Evolutionary conservation across 64 coral and sea anemone genomes (phyloP), one percentile per base, ranked within the genome.

Genomic region (Porites lutea): DNA sequence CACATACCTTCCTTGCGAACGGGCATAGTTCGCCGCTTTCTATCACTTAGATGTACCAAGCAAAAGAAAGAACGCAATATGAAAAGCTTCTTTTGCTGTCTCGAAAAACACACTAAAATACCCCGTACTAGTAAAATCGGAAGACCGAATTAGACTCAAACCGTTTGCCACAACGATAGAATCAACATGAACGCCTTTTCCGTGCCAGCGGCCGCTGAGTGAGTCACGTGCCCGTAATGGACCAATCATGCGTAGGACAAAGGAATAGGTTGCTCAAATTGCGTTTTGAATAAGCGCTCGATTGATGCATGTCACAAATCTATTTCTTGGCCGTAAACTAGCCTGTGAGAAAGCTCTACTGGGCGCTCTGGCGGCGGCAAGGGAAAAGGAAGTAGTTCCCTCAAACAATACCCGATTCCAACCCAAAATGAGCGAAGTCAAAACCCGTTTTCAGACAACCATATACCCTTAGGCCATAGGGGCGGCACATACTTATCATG

Each of bases 141-240:
- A 75, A 59, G 19, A 68, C 19, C 13, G 43, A 75, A 27, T 88
- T 88, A 10, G 59, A 52, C 48, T 15, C 73, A 48, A 77, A 63
- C 85, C 43, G 66, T 74, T 53, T 68, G 15, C 44, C 37, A 74
- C 54, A 48, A 50, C 52, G 69, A 72, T 46, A 5, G 75, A 59
- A 75, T 60, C 86, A 88, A 88, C 71, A 88, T 88, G 86, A 88
- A 88, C 86, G 86, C 86, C 86, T 88, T 88, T 88, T 88, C 70
- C 70, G 86, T 88, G 69, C 86, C 69, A 88, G 81, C 81, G 81
- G 81, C 81, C 81, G 48, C 81, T 68, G 53, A 75, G 58, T 77
- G 46, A 74, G 69, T 88, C 86, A 88, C 86, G 71, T 88, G 86
- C 52, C 37, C 27, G 53, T 74, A 88, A 88, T 75, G 5, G 53